These are phyloP conservation scores for Channallabes apus DNA, from an alignment of 2,797 vertebrate genomes.

Conservation along the genomic window DNA sequence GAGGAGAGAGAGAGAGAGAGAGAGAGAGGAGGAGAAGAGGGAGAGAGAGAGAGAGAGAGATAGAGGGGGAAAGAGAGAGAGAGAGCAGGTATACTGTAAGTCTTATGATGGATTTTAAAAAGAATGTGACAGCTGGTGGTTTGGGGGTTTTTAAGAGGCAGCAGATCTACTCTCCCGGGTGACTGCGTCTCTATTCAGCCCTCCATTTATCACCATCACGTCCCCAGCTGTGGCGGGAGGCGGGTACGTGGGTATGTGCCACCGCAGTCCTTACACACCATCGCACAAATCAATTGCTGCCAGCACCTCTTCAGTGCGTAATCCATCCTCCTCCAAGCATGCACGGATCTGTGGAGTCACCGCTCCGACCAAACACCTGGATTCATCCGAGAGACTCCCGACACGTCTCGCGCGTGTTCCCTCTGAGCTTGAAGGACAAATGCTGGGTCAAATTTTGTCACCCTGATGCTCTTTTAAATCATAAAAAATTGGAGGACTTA, in stretches of 20 bases:
- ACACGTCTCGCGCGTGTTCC: background rate
- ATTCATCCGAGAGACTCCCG: background rate
- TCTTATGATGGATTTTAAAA: constrained; percentile 62
- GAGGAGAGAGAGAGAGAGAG: background rate
- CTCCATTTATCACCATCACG: constrained; percentile 56
- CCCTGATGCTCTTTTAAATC: background rate
- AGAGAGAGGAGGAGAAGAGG: background rate
- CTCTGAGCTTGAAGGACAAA: background rate
- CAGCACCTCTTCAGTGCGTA: constrained; percentile 28
- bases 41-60: background rate
- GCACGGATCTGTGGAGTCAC: background rate
- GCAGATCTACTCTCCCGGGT: constrained; percentile 58
- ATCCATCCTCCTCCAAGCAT: constrained; percentile 27
- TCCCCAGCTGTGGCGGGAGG: constrained; percentile 43
- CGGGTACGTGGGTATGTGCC: constrained; percentile 58
- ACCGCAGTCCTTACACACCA: constrained; percentile 39
- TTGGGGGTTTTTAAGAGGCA: constrained; percentile 64
- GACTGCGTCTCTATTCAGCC: constrained; percentile 55
- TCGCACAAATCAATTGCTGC: constrained; percentile 51
- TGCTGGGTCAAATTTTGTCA: background rate
- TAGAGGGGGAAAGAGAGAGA: constrained; percentile 16
- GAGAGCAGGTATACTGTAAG: constrained; percentile 41
- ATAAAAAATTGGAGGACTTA: no score
- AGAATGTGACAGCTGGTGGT: constrained; percentile 59
- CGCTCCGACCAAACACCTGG: constrained; percentile 2